Conservation (phyloP, 1,140 invertebrate genomes). For the Diorhabda sublineata region DNA sequence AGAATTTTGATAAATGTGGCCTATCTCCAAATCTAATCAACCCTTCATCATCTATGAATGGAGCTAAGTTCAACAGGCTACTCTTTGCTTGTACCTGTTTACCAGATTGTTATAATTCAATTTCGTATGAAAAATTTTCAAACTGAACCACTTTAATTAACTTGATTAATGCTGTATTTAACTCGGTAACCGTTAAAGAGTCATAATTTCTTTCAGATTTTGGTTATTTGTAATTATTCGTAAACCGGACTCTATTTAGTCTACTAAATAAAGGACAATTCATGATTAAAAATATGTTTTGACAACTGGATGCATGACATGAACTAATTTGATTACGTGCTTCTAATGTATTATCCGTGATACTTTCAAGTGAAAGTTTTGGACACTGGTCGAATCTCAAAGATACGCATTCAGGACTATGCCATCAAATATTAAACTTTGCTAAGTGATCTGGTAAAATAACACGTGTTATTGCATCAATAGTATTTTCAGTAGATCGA, state of each 20-base stretch:
- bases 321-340: too few species aligned
- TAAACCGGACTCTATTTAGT: conserved; percentile 24
- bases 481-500: conserved; percentile 31
- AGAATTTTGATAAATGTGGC: conserved; percentile 17
- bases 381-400: conserved; percentile 13
- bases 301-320: conserved; percentile 5
- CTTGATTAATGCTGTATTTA: conserved; percentile 6
- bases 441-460: conserved; percentile 17
- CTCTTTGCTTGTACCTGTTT: conserved; percentile 9
- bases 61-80: conserved; percentile 35
- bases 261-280: conserved; percentile 15
- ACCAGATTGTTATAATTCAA: conserved; percentile 5
- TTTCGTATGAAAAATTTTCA: conserved; percentile 21
- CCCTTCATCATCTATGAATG: conserved; percentile 43
- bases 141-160: conserved; percentile 16
- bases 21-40: conserved; percentile 46
- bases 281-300: conserved; percentile 9
- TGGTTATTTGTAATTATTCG: conserved; percentile 9
- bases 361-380: conserved; percentile 19
- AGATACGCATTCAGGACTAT: conserved; percentile 17
- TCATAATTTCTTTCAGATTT: background rate
- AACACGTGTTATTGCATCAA: conserved; percentile 36
- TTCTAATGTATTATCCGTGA: background rate
- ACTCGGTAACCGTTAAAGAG: conserved; percentile 16
- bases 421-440: conserved; percentile 27